These are phyloP conservation scores for Lordiphosa clarofinis DNA, from an alignment of 1,140 invertebrate species.

Conservation along the genomic window DNA sequence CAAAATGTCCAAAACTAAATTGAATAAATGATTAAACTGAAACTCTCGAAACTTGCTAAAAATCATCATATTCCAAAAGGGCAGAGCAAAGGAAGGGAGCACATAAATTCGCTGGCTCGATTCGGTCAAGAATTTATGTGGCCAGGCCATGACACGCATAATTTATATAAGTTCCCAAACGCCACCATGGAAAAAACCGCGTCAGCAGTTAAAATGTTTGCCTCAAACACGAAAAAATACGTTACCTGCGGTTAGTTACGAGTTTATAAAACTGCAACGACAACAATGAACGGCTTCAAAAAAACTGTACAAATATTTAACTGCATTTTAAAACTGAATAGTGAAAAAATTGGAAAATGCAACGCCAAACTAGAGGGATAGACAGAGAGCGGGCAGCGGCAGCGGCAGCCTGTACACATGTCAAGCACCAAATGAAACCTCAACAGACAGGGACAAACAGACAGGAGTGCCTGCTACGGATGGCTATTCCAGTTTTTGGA, in stretches of 20 bases:
- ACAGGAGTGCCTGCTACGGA: constrained; percentile 24
- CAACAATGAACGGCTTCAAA: constrained; percentile 33
- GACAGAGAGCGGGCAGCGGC: too few relatives aligned
- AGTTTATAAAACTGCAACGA: constrained; percentile 68
- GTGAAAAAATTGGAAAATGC: constrained; percentile 26
- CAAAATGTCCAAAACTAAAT: constrained; percentile 72
- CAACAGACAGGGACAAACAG: constrained; percentile 42
- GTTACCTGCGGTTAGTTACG: constrained; percentile 71
- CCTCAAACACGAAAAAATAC: constrained; percentile 24
- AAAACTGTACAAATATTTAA: constrained; percentile 66
- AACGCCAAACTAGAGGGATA: constrained; percentile 23
- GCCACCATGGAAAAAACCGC: constrained; percentile 47
- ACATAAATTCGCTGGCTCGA: constrained; percentile 57
- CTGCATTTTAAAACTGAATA: constrained; percentile 54
- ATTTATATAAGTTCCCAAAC: constrained; percentile 53
- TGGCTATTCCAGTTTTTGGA: constrained; percentile 22
- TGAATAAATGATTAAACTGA: constrained; percentile 76
- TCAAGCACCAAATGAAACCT: constrained; percentile 75
- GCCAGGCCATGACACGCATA: constrained; percentile 66
- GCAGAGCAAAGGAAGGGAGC: constrained; percentile 22
- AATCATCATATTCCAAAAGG: constrained; percentile 9
- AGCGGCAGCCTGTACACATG: constrained; percentile 46
- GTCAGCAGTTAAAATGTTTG: constrained; percentile 73
- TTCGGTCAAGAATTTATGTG: constrained; percentile 72
- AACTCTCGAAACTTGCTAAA: constrained; percentile 29